These are phyloP conservation scores for Taeniopygia guttata DNA, from an alignment of 2,797 vertebrate species.

Conservation along the genomic window DNA sequence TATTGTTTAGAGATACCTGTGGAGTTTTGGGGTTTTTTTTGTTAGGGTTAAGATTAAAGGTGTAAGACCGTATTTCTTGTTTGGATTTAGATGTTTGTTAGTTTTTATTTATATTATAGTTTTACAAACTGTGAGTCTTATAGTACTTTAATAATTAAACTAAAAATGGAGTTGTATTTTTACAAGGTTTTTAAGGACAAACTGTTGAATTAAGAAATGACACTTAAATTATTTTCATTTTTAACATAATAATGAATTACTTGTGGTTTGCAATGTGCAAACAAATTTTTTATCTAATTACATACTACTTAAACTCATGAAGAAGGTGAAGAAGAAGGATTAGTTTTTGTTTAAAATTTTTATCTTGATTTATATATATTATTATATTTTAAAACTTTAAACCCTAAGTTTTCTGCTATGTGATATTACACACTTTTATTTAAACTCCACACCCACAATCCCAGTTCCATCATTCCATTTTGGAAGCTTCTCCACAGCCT, in stretches of 20 bases:
- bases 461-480: not conserved
- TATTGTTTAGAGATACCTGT: not conserved
- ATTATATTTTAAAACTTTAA: not conserved
- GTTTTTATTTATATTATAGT: not conserved
- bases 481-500: not conserved
- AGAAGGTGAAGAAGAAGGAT: not conserved
- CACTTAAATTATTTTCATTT: not conserved
- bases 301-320: not conserved
- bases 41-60: not conserved
- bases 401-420: not conserved
- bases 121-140: not conserved
- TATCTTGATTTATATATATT: not conserved
- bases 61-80: not conserved
- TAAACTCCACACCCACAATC: not conserved
- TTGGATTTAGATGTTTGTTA: not conserved
- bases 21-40: not conserved
- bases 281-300: not conserved
- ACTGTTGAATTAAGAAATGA: not conserved
- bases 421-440: not conserved
- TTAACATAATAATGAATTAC: not conserved
- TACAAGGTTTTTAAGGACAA: not conserved
- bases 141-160: not conserved
- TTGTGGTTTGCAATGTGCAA: not conserved
- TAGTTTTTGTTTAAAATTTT: not conserved
- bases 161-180: not conserved